Evolutionary conservation across 1,140 invertebrate genomes (phyloP).

Genomic region (Drosophila kohkoa): DNA sequence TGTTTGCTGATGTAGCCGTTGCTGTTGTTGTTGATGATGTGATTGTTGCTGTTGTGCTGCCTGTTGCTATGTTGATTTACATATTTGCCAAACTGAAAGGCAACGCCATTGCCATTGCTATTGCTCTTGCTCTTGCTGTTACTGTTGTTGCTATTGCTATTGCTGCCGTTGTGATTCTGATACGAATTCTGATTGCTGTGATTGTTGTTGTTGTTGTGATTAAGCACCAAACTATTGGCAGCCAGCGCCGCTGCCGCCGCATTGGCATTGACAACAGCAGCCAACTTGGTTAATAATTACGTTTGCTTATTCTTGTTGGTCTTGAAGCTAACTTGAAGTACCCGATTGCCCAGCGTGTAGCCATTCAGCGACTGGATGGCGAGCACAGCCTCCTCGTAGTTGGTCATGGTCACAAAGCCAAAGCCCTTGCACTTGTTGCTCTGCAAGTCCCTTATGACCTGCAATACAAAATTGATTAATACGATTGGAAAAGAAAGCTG

Average conservation of each 20-base stretch:
- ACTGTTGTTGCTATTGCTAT: conserved; percentile 36
- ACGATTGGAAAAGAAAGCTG: not conserved
- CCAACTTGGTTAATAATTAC: conserved; percentile 87
- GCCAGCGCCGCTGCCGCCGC: conserved; percentile 77
- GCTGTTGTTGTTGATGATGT: conserved; percentile 47
- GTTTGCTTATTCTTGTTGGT: conserved; percentile 96
- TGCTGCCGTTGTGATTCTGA: conserved; percentile 32
- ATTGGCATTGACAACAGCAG: conserved; percentile 84
- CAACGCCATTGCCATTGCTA: conserved; percentile 45
- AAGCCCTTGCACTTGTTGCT: conserved; percentile 99
- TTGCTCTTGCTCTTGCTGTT: conserved; percentile 38
- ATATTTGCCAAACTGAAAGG: conserved; percentile 32
- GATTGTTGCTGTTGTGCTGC: conserved; percentile 40
- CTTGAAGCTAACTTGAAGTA: conserved; percentile 99
- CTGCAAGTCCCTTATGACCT: conserved; percentile 96
- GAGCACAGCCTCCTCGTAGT: conserved; percentile 98
- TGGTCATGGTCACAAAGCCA: conserved; percentile 99
- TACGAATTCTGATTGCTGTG: conserved; percentile 36
- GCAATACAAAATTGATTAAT: not conserved
- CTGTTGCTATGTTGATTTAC: conserved; percentile 35
- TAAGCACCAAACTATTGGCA: conserved; percentile 71
- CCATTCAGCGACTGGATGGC: conserved; percentile 99
- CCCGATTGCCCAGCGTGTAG: conserved; percentile 98
- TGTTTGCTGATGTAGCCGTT: conserved; percentile 44
- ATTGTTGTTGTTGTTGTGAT: conserved; percentile 47